phyloP scores from a whole-genome alignment of 2,797 vertebrate genomes.

The Diglossa cyanea region DNA sequence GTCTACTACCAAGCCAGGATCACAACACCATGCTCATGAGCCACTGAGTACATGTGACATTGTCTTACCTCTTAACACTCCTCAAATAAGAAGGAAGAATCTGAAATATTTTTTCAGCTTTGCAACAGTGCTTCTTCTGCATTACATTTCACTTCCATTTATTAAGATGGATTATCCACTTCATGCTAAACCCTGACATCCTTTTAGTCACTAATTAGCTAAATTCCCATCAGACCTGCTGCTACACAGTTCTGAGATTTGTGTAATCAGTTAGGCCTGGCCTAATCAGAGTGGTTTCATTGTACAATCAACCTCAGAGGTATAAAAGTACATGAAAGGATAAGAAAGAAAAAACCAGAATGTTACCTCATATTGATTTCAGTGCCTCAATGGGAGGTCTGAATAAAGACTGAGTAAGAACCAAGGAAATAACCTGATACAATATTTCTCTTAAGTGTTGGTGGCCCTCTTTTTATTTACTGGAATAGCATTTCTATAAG shows the following conservation, averaged over 20 bases:
- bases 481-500: background rate
- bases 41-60: background rate
- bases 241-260: background rate
- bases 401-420: background rate
- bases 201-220: conserved; percentile 15
- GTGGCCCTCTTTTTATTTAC: background rate
- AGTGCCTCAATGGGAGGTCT: background rate
- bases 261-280: background rate
- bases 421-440: background rate
- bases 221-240: background rate
- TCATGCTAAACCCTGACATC: conserved; percentile 4
- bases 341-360: background rate
- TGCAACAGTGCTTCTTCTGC: background rate
- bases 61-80: background rate
- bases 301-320: background rate
- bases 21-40: background rate
- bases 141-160: background rate
- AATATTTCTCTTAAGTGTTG: background rate
- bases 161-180: background rate
- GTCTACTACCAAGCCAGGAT: background rate
- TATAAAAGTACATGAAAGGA: background rate
- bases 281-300: background rate
- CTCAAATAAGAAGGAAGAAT: background rate
- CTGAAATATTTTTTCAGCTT: background rate
- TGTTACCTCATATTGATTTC: background rate